A percentile compares a stretch with the other conserved stretches of the same genome.
Conservation (phyloP, 2,888 invertebrate genomes). For the Polyommatus icarus region DNA sequence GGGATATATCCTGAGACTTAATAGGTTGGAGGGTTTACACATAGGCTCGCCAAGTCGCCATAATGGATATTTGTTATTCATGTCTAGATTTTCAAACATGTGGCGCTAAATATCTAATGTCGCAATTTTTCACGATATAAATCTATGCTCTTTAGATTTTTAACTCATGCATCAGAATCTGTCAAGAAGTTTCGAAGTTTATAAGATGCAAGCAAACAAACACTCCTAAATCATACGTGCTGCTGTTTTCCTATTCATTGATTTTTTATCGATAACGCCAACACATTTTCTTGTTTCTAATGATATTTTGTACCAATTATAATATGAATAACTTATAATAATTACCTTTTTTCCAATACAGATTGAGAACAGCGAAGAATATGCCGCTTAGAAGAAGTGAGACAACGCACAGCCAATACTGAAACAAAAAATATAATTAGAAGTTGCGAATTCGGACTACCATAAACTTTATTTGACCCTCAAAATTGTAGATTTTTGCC, state of each 20-base stretch:
- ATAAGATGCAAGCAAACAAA: too few species aligned
- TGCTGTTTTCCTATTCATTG: too few species aligned
- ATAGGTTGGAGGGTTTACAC: not conserved
- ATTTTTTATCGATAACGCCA: too few species aligned
- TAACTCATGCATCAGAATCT: not conserved
- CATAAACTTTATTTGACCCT: too few species aligned
- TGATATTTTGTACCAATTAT: too few species aligned
- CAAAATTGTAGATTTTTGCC: too few species aligned
- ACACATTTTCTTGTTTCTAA: too few species aligned
- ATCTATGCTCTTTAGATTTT: not conserved
- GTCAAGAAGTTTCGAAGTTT: too few species aligned
- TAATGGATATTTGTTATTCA: not conserved
- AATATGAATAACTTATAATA: constrained; percentile 25
- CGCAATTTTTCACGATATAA: not conserved
- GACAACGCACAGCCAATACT: constrained; percentile 85
- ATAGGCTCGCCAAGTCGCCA: not conserved
- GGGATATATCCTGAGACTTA: not conserved
- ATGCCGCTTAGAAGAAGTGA: constrained; percentile 84
- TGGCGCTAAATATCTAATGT: not conserved
- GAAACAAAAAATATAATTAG: constrained; percentile 51
- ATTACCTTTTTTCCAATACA: constrained; percentile 87
- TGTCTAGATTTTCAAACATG: not conserved
- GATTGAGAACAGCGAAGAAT: constrained; percentile 84
- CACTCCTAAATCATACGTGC: too few species aligned
- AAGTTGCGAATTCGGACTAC: not conserved